phyloP scores from a whole-genome alignment of 2,797 vertebrate genomes.

The Arrhamphus sclerolepis region DNA sequence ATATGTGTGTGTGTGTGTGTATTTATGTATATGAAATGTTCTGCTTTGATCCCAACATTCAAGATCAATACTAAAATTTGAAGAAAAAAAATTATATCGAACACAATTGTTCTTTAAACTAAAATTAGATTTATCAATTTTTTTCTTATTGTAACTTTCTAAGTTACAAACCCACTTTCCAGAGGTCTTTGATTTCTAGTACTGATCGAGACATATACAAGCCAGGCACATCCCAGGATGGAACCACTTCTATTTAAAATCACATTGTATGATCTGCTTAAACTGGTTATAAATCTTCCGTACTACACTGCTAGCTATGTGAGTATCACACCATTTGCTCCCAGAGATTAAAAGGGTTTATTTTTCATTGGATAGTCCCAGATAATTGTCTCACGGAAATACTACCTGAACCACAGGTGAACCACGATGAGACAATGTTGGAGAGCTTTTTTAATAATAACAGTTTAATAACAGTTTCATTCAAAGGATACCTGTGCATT shows the following conservation, averaged over 20 bases:
- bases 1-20: too few species aligned
- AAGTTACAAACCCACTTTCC: too few species aligned
- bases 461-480: constrained; percentile 15
- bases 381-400: constrained; percentile 38
- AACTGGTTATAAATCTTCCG: constrained; percentile 38
- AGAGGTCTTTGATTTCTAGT: neutral
- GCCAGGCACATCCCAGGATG: too few species aligned
- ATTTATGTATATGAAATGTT: too few species aligned
- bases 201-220: constrained; percentile 9
- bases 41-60: too few species aligned
- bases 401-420: constrained; percentile 34
- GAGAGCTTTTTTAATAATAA: constrained; percentile 17
- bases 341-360: constrained; percentile 54
- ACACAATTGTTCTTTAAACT: too few species aligned
- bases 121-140: too few species aligned
- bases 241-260: constrained; percentile 41
- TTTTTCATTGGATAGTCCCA: constrained; percentile 44
- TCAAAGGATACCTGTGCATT: neutral
- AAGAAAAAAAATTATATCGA: too few species aligned
- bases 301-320: constrained; percentile 55
- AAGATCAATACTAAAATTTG: too few species aligned
- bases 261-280: constrained; percentile 43
- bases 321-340: constrained; percentile 59
- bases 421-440: constrained; percentile 23
- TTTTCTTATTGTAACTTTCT: too few species aligned